Evolutionary conservation across 2,888 invertebrate species (phyloP).

Genomic region (Drosophila cracens): DNA sequence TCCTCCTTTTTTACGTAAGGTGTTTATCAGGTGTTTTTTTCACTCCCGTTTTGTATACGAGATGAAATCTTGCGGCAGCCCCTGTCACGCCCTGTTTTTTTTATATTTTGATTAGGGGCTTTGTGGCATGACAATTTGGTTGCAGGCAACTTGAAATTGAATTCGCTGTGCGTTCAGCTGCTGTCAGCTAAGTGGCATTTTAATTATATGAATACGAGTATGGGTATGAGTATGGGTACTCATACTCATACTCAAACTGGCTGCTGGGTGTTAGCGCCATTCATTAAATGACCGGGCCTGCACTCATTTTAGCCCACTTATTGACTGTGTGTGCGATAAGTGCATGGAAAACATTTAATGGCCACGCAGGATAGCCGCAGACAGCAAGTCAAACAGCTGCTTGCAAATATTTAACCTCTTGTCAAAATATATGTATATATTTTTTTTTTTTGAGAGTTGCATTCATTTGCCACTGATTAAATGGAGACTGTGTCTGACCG

Average conservation of each 20-base stretch:
- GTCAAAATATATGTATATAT: conserved; percentile 34
- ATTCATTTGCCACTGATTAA: background rate
- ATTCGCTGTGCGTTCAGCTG: conserved; percentile 44
- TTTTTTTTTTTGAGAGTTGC: background rate
- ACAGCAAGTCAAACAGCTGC: conserved; percentile 31
- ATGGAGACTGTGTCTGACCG: background rate
- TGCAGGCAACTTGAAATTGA: conserved; percentile 68
- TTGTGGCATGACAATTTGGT: conserved; percentile 60
- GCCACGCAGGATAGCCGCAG: conserved; percentile 22
- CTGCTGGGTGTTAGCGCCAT: conserved; percentile 48
- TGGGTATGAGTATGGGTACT: conserved; percentile 6
- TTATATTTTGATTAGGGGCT: conserved; percentile 40
- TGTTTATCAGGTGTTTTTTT: conserved; percentile 59
- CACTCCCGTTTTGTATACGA: conserved; percentile 14
- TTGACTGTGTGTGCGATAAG: conserved; percentile 31
- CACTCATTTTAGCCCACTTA: conserved; percentile 36
- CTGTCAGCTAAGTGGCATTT: conserved; percentile 57
- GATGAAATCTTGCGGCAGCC: conserved; percentile 32
- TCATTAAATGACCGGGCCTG: conserved; percentile 43
- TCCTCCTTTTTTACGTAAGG: conserved; percentile 30
- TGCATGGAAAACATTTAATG: conserved; percentile 45
- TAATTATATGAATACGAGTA: conserved; percentile 58
- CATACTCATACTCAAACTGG: conserved; percentile 15
- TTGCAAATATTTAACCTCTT: conserved; percentile 44
- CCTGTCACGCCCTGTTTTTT: conserved; percentile 44